Percentiles rank a stretch among this genome's conserved stretches.
phyloP scores from a whole-genome alignment of 2,113 vertebrate genomes.

The Tragelaphus buxtoni region DNA sequence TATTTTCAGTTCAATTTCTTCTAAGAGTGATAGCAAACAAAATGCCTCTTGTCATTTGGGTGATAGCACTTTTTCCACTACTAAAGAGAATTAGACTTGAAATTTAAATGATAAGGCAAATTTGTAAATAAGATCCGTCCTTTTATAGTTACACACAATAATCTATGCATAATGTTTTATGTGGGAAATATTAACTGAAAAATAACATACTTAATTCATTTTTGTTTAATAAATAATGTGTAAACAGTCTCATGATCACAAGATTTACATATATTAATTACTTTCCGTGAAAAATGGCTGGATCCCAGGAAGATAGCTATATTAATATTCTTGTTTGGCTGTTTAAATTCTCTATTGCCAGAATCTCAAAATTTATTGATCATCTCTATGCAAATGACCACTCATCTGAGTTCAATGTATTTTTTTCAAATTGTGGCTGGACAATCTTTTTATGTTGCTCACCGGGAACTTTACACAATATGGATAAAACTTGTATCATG shows the following conservation, averaged over 20 bases:
- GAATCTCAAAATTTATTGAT: neutral
- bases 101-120: neutral
- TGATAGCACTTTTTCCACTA: neutral
- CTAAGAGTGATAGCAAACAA: neutral
- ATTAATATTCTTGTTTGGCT: neutral
- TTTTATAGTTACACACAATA: neutral
- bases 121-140: neutral
- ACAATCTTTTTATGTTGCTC: neutral
- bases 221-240: slow-evolving; percentile 4
- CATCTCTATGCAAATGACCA: neutral
- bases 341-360: neutral
- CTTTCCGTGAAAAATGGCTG: neutral
- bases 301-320: neutral
- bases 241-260: neutral
- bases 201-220: slow-evolving; percentile 1
- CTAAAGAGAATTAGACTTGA: neutral
- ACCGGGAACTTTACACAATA: neutral
- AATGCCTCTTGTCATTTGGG: neutral
- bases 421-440: neutral
- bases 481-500: neutral
- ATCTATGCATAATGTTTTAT: neutral
- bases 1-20: neutral
- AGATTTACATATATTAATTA: neutral
- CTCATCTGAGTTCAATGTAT: neutral
- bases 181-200: neutral